Evolutionary conservation across 2,888 invertebrate species (phyloP).

Genomic region (Empis stercorea): DNA sequence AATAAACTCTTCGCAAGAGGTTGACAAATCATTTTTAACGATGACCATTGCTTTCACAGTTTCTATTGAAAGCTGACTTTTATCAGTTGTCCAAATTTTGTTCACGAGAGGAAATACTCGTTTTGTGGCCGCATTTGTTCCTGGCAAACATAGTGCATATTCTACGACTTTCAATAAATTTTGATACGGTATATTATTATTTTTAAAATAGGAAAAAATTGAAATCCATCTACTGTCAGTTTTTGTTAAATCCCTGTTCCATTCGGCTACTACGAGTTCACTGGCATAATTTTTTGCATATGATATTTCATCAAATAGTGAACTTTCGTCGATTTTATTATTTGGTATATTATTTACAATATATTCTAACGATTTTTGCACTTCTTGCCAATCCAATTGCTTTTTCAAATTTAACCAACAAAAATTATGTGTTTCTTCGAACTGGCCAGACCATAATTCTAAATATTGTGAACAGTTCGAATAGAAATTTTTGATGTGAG

Average conservation of each 20-base stretch:
- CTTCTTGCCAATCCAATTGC: constrained; percentile 2
- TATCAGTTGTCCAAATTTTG: constrained; percentile 3
- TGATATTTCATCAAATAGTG: constrained; percentile 5
- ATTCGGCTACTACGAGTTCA: neutral
- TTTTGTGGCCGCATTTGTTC: constrained; percentile 5
- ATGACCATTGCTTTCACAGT: constrained; percentile 1
- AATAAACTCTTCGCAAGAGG: neutral
- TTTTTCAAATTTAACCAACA: constrained; percentile 2
- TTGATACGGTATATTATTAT: neutral
- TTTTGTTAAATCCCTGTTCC: neutral
- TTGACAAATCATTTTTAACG: neutral
- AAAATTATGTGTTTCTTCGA: constrained; percentile 2
- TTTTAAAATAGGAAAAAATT: neutral
- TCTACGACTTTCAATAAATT: constrained; percentile 1
- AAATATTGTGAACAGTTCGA: constrained; percentile 3
- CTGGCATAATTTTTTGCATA: constrained; percentile 1
- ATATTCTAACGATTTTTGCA: constrained; percentile 2
- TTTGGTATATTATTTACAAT: constrained; percentile 3
- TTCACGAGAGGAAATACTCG: constrained; percentile 3
- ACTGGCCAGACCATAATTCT: constrained; percentile 1
- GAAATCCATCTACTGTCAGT: neutral
- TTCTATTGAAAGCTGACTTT: constrained; percentile 3
- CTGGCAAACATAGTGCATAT: constrained; percentile 1
- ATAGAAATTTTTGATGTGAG: neutral
- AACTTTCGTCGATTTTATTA: constrained; percentile 1